Conservation (phyloP, 2,113 vertebrate genomes). For the Bungarus multicinctus region DNA sequence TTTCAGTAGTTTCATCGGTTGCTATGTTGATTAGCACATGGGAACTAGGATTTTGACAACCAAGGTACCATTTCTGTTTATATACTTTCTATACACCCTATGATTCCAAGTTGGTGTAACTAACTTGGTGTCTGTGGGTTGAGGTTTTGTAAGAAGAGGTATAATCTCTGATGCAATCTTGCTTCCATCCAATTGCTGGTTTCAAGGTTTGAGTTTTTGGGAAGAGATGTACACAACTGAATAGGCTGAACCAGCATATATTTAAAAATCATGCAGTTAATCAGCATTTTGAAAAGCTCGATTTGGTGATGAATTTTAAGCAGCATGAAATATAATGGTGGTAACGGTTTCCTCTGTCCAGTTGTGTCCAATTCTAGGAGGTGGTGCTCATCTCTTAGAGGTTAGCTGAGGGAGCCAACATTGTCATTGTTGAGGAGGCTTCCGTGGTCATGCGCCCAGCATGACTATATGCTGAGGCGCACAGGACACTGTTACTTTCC, state of each 20-base stretch:
- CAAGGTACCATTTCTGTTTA: neutral
- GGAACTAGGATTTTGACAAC: conserved; percentile 17
- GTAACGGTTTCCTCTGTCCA: neutral
- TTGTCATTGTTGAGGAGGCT: neutral
- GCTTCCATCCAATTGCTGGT: neutral
- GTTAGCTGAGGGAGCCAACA: neutral
- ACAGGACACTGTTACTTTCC: no score
- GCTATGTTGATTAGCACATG: conserved; percentile 5
- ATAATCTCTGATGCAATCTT: neutral
- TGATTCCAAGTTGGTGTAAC: conserved; percentile 16
- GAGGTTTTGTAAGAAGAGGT: neutral
- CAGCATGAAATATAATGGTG: neutral
- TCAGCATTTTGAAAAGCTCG: neutral
- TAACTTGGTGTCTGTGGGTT: conserved; percentile 14
- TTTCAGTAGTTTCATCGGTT: conserved; percentile 29
- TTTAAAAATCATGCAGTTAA: neutral
- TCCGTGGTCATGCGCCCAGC: neutral
- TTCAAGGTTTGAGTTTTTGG: neutral
- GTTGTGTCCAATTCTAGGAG: neutral
- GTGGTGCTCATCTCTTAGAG: neutral
- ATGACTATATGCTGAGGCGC: no score
- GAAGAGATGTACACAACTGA: neutral
- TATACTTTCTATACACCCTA: neutral
- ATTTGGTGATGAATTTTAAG: neutral
- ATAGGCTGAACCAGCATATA: neutral